phyloP scores from a whole-genome alignment of 2,797 vertebrate species.

The Pelobates cultripes region DNA sequence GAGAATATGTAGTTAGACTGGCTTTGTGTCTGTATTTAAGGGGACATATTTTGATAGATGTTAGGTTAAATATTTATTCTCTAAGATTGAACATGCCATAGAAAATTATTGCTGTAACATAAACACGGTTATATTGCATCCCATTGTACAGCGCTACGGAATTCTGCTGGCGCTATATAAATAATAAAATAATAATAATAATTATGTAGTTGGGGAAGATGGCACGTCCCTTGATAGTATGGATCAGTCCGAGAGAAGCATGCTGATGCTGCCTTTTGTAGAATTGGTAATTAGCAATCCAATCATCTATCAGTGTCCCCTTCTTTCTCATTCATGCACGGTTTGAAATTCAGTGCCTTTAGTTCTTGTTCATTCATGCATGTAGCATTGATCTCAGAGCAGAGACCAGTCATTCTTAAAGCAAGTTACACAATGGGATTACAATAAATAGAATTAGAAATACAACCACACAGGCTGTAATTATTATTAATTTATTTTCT shows the following conservation, averaged over 20 bases:
- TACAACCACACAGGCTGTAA: neutral
- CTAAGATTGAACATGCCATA: too few species aligned
- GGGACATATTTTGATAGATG: too few species aligned
- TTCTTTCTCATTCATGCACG: slow-evolving; percentile 40
- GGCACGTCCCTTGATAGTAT: neutral
- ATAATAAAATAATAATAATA: too few species aligned
- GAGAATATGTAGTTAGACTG: too few species aligned
- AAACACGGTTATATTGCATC: too few species aligned
- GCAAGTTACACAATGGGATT: slow-evolving; percentile 26
- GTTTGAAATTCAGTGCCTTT: slow-evolving; percentile 43
- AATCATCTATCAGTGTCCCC: slow-evolving; percentile 53
- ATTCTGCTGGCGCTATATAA: too few species aligned
- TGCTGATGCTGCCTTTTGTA: slow-evolving; percentile 9
- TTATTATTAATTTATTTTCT: neutral
- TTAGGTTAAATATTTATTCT: too few species aligned
- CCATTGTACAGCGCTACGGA: too few species aligned
- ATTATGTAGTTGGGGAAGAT: neutral
- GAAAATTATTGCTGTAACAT: too few species aligned
- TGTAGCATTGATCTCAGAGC: slow-evolving; percentile 49
- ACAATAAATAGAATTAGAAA: slow-evolving; percentile 17
- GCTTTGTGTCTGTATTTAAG: too few species aligned
- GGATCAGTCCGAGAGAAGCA: neutral
- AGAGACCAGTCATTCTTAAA: slow-evolving; percentile 24
- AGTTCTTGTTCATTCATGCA: slow-evolving; percentile 51
- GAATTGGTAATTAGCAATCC: slow-evolving; percentile 47